These are phyloP conservation scores for Ara ararauna DNA, from an alignment of 2,797 vertebrate genomes.

Conservation along the genomic window DNA sequence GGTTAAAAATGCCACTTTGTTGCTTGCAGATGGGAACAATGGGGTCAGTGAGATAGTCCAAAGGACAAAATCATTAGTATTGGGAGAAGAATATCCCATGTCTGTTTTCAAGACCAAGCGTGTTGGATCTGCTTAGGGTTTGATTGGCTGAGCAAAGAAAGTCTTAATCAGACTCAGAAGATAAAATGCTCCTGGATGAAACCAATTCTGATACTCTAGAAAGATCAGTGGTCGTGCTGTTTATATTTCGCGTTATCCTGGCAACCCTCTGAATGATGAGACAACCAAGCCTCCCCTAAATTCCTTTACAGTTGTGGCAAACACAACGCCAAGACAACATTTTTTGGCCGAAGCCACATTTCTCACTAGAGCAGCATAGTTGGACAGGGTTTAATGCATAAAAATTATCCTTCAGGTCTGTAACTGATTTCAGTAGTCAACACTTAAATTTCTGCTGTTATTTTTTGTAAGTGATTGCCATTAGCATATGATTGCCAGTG, in stretches of 20 bases:
- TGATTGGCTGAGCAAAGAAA: not conserved
- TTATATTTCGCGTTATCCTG: not conserved
- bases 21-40: not conserved
- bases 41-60: rapidly evolving
- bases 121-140: not conserved
- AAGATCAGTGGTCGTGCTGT: not conserved
- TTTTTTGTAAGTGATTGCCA: not conserved
- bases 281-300: not conserved
- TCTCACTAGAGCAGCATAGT: not conserved
- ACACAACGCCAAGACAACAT: not conserved
- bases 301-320: not conserved
- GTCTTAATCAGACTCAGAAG: not conserved
- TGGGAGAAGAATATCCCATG: rapidly evolving
- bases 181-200: not conserved
- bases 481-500: not conserved
- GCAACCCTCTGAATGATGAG: not conserved
- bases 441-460: not conserved
- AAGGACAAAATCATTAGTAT: not conserved
- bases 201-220: not conserved
- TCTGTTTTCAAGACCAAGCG: not conserved
- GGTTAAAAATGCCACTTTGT: not conserved
- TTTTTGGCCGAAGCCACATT: not conserved
- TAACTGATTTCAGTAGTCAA: not conserved
- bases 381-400: not conserved
- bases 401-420: not conserved